These are phyloP conservation scores for Stegodyphus mimosarum DNA, from an alignment of 1,140 invertebrate species.

Conservation along the genomic window DNA sequence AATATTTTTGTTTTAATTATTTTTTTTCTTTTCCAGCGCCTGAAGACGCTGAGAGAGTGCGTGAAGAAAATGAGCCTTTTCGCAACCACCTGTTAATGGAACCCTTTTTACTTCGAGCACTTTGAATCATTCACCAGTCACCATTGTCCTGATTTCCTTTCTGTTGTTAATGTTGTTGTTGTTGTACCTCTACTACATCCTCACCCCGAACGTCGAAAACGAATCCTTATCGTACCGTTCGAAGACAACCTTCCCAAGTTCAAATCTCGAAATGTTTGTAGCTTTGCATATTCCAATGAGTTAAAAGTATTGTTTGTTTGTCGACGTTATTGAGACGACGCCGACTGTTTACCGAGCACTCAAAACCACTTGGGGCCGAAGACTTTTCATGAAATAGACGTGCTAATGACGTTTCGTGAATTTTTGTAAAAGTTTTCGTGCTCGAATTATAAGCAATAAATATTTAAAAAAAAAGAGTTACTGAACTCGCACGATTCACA, in stretches of 20 bases:
- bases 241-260: conserved; percentile 9
- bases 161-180: conserved; percentile 8
- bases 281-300: conserved; percentile 25
- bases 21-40: conserved; percentile 23
- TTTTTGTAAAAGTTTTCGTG: conserved; percentile 18
- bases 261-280: conserved; percentile 35
- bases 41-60: conserved; percentile 19
- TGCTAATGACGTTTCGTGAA: not conserved
- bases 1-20: not conserved
- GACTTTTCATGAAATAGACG: not conserved
- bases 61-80: conserved; percentile 29
- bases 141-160: conserved; percentile 15
- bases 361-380: too few species aligned
- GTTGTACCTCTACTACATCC: conserved; percentile 28
- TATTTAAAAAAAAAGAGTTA: conserved; percentile 26
- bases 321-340: too few species aligned
- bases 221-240: not conserved
- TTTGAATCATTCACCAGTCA: conserved; percentile 34
- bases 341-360: not conserved
- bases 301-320: not conserved
- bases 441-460: conserved; percentile 55
- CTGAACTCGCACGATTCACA: conserved; percentile 31
- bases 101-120: conserved; percentile 46
- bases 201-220: conserved; percentile 16
- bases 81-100: conserved; percentile 43